Conservation (phyloP, 2,888 invertebrate species). For the Onchidella celtica region DNA sequence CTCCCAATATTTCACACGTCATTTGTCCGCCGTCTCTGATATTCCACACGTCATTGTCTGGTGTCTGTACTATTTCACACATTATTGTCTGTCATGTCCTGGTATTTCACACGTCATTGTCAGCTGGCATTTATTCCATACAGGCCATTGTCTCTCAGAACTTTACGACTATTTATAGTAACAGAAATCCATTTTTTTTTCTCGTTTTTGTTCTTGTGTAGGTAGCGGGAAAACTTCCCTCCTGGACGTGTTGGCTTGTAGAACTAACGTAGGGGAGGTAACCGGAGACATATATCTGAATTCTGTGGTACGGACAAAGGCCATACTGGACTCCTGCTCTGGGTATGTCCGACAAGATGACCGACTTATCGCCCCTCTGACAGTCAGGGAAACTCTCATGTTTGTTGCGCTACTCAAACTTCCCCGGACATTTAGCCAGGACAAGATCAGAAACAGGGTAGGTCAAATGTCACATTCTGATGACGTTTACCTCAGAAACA, state of each 20-base stretch:
- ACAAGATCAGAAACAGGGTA: slow-evolving; percentile 38
- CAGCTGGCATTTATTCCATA: too few relatives aligned
- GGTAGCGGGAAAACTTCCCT: slow-evolving; percentile 97
- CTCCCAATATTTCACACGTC: too few relatives aligned
- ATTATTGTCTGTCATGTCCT: too few relatives aligned
- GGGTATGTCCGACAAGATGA: slow-evolving; percentile 94
- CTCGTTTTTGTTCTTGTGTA: too few relatives aligned
- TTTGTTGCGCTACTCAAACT: slow-evolving; percentile 79
- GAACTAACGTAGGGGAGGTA: slow-evolving; percentile 86
- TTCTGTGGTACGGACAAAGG: slow-evolving; percentile 87
- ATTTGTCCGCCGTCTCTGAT: too few relatives aligned
- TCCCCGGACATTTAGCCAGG: slow-evolving; percentile 76
- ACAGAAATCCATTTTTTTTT: too few relatives aligned
- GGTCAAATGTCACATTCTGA: background rate
- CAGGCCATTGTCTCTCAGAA: too few relatives aligned
- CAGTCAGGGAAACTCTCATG: slow-evolving; percentile 87
- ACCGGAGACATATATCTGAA: slow-evolving; percentile 94
- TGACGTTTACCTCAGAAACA: too few relatives aligned
- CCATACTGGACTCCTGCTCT: slow-evolving; percentile 82
- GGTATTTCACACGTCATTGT: too few relatives aligned
- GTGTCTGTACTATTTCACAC: too few relatives aligned
- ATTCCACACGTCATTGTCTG: too few relatives aligned
- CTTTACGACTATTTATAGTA: too few relatives aligned
- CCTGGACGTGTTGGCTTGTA: slow-evolving; percentile 89
- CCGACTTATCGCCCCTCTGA: slow-evolving; percentile 90